Evolutionary conservation across 2,113 vertebrate species (phyloP).

Genomic region (Paratilapia polleni): DNA sequence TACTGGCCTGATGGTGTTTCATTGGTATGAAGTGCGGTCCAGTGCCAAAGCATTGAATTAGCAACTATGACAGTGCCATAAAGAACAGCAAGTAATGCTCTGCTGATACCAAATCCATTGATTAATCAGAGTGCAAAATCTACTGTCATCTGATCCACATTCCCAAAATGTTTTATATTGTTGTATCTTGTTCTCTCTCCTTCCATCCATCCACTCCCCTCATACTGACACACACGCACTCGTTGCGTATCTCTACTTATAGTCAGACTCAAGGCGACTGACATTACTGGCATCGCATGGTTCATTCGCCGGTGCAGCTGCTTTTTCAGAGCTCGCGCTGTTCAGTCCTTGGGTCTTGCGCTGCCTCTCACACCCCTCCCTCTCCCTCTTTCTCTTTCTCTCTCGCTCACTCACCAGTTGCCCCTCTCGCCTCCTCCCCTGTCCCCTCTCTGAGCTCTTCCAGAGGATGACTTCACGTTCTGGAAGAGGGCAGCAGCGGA

Average conservation of each 20-base stretch:
- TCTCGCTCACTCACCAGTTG: constrained; percentile 29
- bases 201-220: constrained; percentile 11
- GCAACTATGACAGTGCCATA: neutral
- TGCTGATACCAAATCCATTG: neutral
- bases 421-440: constrained; percentile 16
- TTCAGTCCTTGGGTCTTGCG: constrained; percentile 77
- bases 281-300: constrained; percentile 92
- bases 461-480: constrained; percentile 77
- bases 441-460: constrained; percentile 56
- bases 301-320: constrained; percentile 91
- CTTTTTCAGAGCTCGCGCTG: constrained; percentile 87
- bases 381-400: constrained; percentile 1
- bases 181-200: constrained; percentile 34
- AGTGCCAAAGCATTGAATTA: neutral
- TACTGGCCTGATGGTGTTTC: neutral
- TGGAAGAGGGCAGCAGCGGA: constrained; percentile 62
- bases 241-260: constrained; percentile 89
- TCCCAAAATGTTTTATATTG: constrained; percentile 30
- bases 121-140: constrained; percentile 29
- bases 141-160: constrained; percentile 5
- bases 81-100: neutral
- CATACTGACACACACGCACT: constrained; percentile 22
- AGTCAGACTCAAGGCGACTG: constrained; percentile 85
- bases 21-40: neutral
- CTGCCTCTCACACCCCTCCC: constrained; percentile 54